A percentile compares a stretch with the other conserved stretches of the same genome.
These are phyloP conservation scores for Sinentomon sp. DNA, from an alignment of 2,888 invertebrate genomes.

Conservation along the genomic window DNA sequence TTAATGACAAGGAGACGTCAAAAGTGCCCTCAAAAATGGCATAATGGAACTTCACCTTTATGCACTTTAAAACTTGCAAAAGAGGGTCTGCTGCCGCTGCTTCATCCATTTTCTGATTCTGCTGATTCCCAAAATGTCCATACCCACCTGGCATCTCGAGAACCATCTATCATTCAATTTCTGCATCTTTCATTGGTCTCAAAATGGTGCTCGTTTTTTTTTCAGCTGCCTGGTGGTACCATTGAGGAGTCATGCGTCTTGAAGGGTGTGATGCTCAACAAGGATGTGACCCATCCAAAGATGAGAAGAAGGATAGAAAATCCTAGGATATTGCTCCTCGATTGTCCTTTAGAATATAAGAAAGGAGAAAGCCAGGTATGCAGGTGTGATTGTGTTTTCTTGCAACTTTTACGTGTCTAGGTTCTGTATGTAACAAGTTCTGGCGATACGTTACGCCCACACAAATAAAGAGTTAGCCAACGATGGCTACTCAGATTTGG, in stretches of 20 bases:
- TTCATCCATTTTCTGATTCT: too few species aligned
- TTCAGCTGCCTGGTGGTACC: constrained; percentile 69
- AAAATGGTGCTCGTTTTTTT: constrained; percentile 4
- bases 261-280: constrained; percentile 89
- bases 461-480: too few species aligned
- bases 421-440: background rate
- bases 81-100: too few species aligned
- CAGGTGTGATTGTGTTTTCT: constrained; percentile 1
- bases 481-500: too few species aligned
- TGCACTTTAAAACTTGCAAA: too few species aligned
- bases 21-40: too few species aligned
- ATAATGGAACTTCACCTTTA: too few species aligned
- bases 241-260: constrained; percentile 83
- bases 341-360: constrained; percentile 92
- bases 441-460: too few species aligned
- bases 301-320: constrained; percentile 85
- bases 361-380: constrained; percentile 78
- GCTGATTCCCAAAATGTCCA: too few species aligned
- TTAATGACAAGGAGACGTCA: too few species aligned
- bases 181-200: constrained; percentile 5
- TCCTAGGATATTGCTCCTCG: constrained; percentile 75
- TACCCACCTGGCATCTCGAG: background rate
- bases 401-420: constrained; percentile 4
- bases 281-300: constrained; percentile 93
- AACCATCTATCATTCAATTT: background rate